These are phyloP conservation scores for Eupristina koningsbergeri DNA, from an alignment of 1,140 invertebrate genomes.

Conservation along the genomic window DNA sequence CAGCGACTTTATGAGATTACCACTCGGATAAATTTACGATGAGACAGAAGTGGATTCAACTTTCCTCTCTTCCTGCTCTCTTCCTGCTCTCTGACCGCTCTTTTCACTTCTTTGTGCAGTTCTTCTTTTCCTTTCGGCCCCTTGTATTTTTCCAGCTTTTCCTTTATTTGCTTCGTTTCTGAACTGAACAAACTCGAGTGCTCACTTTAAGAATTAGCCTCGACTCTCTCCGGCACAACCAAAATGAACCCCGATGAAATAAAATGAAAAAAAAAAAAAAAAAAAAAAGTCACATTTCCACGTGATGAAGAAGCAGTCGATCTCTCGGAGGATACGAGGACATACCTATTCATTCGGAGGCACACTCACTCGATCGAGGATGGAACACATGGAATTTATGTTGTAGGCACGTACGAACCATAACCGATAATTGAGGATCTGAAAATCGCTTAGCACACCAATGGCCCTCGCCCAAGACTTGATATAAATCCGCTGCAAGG, in stretches of 20 bases:
- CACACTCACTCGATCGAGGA: neutral
- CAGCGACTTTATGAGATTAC: conserved; percentile 46
- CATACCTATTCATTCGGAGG: neutral
- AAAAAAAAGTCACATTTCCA: neutral
- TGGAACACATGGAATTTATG: conserved; percentile 17
- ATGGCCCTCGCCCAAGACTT: conserved; percentile 20
- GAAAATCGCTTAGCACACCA: conserved; percentile 51
- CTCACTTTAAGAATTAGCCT: neutral
- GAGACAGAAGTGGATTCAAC: conserved; percentile 31
- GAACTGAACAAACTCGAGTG: neutral
- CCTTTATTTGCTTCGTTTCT: no score
- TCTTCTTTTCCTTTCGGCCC: neutral
- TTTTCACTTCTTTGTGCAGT: neutral
- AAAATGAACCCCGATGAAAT: neutral
- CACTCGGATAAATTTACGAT: conserved; percentile 42
- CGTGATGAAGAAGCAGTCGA: neutral
- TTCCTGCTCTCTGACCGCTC: neutral
- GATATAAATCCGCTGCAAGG: conserved; percentile 49
- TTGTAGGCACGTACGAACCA: conserved; percentile 33
- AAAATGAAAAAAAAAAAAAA: neutral
- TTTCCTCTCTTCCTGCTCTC: neutral
- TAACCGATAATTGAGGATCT: conserved; percentile 51
- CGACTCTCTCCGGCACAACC: no score
- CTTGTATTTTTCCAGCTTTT: neutral
- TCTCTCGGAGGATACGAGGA: neutral